Evolutionary conservation across 2,113 vertebrate species (phyloP).

Genomic region (Leuciscus idus): DNA sequence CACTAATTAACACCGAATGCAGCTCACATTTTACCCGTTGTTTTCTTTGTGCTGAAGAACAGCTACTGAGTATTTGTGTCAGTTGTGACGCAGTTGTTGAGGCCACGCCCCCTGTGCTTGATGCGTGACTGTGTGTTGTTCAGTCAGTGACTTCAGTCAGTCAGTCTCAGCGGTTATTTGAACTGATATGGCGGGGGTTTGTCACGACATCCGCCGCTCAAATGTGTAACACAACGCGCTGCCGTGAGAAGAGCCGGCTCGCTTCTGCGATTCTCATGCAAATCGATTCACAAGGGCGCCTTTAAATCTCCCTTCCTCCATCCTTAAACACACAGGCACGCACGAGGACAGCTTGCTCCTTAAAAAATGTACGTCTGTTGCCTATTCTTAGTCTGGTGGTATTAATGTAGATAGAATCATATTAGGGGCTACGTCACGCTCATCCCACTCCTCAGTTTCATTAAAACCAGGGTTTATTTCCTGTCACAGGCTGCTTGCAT

Average conservation of each 20-base stretch:
- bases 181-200: slow-evolving; percentile 73
- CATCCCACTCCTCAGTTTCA: not conserved
- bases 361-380: not conserved
- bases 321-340: slow-evolving; percentile 35
- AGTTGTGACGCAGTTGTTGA: not conserved
- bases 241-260: slow-evolving; percentile 76
- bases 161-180: slow-evolving; percentile 73
- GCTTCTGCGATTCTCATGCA: slow-evolving; percentile 78
- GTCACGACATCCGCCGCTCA: slow-evolving; percentile 83
- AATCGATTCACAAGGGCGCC: slow-evolving; percentile 70
- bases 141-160: slow-evolving; percentile 56
- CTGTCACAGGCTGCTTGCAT: not conserved
- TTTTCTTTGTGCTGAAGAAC: not conserved
- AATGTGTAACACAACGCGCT: slow-evolving; percentile 77
- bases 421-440: not conserved
- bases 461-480: not conserved
- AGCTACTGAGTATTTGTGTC: not conserved
- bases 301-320: slow-evolving; percentile 30
- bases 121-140: slow-evolving; percentile 64
- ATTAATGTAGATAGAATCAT: too few relatives aligned
- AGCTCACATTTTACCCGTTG: not conserved
- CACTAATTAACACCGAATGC: not conserved
- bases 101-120: slow-evolving; percentile 38
- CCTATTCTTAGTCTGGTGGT: not conserved
- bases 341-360: not conserved